Base-by-base conservation (phyloP, 1,140 invertebrate genomes). In the Zaprionus lachaisei region DNA sequence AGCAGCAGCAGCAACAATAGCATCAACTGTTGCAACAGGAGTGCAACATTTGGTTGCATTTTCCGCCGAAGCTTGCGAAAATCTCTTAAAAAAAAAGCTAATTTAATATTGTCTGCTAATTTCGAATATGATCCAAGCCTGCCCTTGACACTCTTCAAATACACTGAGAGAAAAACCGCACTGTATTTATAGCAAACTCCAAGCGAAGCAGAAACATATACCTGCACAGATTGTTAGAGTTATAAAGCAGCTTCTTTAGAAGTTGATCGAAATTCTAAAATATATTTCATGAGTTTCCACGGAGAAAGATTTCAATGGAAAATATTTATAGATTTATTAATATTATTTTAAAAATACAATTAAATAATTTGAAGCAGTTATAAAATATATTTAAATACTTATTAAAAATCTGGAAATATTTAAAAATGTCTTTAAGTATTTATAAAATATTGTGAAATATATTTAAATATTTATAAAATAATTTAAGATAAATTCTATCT, bases 41-140 rank as follows among this genome's bases (percentile, higher is more conserved):
- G 26, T 47, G 34, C 22, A 64, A 79, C 85, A 90, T 89, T 89
- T 71, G 74, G 80, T 74, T 54, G 31, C 14, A 61, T 24, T 56
- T 56, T n/a, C n/a, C 54, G 34, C 54, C 63, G 11, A 37, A 44
- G 17, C 20, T 20, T 37, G 38, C 38, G 37, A 72, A 72, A 38
- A 67, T 51, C 24, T 62, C 37, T 75, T 49, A 49, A 24, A 6
- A 28, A 62, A 66, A 66, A 72, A 63, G 64, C 54, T 34, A 66
- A 56, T 72, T 73, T 51, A 17, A 67, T 66, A 41, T 72, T 73
- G 57, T 63, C 62, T 72, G 60, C 41, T 47, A 61, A 63, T 49
- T 72, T 56, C 4, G 34, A 41, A 34, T 55, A 24, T 24, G 22
- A 37, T 67, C 49, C 49, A 44, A 56, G 14, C 24, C 12, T 28